Evolutionary conservation across 2,113 vertebrate species (phyloP), one percentile per base, ranked within the genome.

Genomic region (Zosterops pallidus): DNA sequence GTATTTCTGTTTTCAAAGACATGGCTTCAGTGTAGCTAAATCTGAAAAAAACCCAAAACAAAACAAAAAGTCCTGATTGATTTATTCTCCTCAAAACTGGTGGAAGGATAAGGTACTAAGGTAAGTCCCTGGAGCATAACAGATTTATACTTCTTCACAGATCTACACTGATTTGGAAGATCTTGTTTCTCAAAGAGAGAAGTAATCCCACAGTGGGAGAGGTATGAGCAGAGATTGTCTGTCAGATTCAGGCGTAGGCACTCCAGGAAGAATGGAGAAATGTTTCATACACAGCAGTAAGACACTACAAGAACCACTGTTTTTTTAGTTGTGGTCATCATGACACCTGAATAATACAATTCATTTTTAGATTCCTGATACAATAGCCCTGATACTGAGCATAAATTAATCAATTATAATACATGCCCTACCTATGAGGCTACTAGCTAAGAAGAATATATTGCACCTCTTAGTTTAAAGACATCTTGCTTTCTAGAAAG

Each of bases 201-300:
- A 57, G 8, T 0, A 0, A 47, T 65, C 20, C 7, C 69, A 28
- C 20, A 44, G 1, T 65, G 16, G 15, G 31, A 77, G 22, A 65
- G 2, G 2, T 18, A 17, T 33, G 22, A 50, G 6, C 9, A 83
- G 59, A 69, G 10, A 5, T n/a, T 56, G 10, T 37, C 52, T 67
- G 11, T 28, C 56, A 9, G 9, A 77, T 77, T 12, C 55, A 74
- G n/a, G 6, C 28, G 4, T 0, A 15, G 6, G 14, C 24, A 28
- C 10, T 86, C 6, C 37, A 49, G 42, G 29, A 69, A 79, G 50
- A 79, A 68, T 35, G 17, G 15, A 79, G 31, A 55, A 75, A 83
- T 42, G 2, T 83, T 83, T 83, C 37, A 14, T 42, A 28, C 9
- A 69, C 7, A 41, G 11, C 56, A 57, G 83, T 41, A 28, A 62